A percentile compares a stretch with the other conserved stretches of the same genome.
phyloP scores from a whole-genome alignment of 1,140 invertebrate genomes.

The Acromyrmex heyeri region DNA sequence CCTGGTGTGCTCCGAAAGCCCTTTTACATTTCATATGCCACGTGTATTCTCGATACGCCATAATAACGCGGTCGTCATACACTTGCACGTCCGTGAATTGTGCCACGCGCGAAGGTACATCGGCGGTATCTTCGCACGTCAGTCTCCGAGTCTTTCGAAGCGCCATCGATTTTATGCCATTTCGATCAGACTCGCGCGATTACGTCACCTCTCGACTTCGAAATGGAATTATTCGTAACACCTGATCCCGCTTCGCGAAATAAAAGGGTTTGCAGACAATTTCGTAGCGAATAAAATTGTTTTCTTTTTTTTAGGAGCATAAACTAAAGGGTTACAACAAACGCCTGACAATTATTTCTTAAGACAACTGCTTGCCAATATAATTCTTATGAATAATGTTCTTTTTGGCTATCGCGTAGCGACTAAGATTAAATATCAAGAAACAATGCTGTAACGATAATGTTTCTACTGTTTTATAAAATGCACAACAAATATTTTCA shows the following conservation, averaged over 20 bases:
- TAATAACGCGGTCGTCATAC: conserved; percentile 43
- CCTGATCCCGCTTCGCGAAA: conserved; percentile 27
- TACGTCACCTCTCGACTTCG: conserved; percentile 54
- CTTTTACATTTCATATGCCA: conserved; percentile 65
- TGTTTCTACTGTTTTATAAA: not conserved
- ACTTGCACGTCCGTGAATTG: conserved; percentile 51
- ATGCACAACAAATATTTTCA: conserved; percentile 53
- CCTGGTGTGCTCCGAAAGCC: conserved; percentile 60
- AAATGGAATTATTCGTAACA: conserved; percentile 52
- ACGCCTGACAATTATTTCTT: not conserved
- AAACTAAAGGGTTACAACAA: not conserved
- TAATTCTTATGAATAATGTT: not conserved
- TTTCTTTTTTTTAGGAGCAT: not conserved
- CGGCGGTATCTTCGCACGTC: conserved; percentile 45
- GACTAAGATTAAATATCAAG: not conserved
- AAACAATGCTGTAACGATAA: too few relatives aligned
- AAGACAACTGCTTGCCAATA: not conserved
- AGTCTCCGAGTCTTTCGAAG: conserved; percentile 49
- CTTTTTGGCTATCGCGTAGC: not conserved
- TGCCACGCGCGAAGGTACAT: conserved; percentile 51
- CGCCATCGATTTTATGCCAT: conserved; percentile 59
- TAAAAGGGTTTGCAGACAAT: not conserved
- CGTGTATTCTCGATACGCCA: conserved; percentile 35
- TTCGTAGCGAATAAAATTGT: not conserved
- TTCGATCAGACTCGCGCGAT: conserved; percentile 53